Evolutionary conservation across 2,888 invertebrate genomes (phyloP).

Genomic region (Lasioglossum calceatum): DNA sequence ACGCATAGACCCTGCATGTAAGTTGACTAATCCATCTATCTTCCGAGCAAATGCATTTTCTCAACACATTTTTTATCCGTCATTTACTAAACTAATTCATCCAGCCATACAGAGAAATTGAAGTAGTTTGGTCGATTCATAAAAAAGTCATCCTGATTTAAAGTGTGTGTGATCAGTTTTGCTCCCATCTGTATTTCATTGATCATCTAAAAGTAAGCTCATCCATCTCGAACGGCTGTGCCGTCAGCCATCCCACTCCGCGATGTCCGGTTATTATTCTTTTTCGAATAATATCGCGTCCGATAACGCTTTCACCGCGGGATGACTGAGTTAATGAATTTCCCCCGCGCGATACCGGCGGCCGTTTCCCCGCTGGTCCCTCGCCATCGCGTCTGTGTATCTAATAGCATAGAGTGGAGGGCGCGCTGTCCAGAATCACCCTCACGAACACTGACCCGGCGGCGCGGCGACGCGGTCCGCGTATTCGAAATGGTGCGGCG

Average conservation of each 20-base stretch:
- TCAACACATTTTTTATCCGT: too few relatives aligned
- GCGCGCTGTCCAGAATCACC: constrained; percentile 73
- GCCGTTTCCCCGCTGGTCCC: background rate
- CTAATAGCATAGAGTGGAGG: constrained; percentile 68
- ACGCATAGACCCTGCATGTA: too few relatives aligned
- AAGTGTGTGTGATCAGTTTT: too few relatives aligned
- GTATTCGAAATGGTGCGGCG: background rate
- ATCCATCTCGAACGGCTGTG: background rate
- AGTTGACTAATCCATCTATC: too few relatives aligned
- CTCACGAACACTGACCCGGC: constrained; percentile 56
- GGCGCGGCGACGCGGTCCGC: constrained; percentile 21
- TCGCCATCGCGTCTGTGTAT: constrained; percentile 48
- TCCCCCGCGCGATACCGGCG: constrained; percentile 61
- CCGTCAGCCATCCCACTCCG: background rate
- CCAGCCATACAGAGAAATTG: too few relatives aligned
- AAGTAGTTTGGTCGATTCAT: too few relatives aligned
- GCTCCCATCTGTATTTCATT: background rate
- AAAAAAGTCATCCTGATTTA: too few relatives aligned
- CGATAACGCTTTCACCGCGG: constrained; percentile 76
- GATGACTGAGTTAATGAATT: constrained; percentile 81
- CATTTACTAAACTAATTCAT: too few relatives aligned
- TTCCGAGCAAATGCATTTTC: too few relatives aligned
- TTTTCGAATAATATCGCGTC: constrained; percentile 73
- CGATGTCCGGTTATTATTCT: background rate
- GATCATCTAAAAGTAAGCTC: background rate